Conservation (phyloP, 2,113 vertebrate genomes). For the Oryctolagus cuniculus region DNA sequence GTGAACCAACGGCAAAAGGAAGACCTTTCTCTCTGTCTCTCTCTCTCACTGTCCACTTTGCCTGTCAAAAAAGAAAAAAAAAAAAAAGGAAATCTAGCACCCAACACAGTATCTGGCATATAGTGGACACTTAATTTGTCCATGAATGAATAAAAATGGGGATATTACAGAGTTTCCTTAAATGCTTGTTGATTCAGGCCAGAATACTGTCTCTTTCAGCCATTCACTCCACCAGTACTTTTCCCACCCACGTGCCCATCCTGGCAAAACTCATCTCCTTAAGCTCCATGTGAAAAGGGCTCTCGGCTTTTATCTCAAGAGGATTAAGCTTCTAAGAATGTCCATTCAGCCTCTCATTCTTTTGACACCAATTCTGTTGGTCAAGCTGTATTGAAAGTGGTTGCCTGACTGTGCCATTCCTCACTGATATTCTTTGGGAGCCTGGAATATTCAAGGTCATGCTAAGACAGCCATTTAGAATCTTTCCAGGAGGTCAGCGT, state of each 20-base stretch:
- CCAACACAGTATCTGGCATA: constrained; percentile 17
- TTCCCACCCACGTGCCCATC: constrained; percentile 75
- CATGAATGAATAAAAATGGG: constrained; percentile 70
- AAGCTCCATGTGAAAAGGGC: constrained; percentile 81
- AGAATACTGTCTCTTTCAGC: constrained; percentile 72
- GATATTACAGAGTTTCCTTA: constrained; percentile 55
- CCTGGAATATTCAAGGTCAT: constrained; percentile 39
- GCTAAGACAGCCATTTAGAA: constrained; percentile 2
- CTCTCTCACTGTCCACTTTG: too few species aligned
- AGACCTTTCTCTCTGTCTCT: too few species aligned
- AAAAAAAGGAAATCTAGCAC: constrained; percentile 45
- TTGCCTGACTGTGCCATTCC: constrained; percentile 53
- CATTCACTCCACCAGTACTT: constrained; percentile 66
- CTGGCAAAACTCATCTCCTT: constrained; percentile 75
- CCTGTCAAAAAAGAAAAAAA: too few species aligned
- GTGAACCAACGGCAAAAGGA: too few species aligned
- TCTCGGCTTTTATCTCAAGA: constrained; percentile 74
- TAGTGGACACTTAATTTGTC: constrained; percentile 53
- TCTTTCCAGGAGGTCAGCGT: constrained; percentile 42
- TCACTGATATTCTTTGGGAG: constrained; percentile 54
- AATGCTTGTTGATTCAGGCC: constrained; percentile 63
- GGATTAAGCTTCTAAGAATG: constrained; percentile 79
- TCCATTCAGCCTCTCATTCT: constrained; percentile 75
- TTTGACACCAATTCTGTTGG: constrained; percentile 70
- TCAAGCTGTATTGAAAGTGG: constrained; percentile 56